These are phyloP conservation scores for Caerostris extrusa DNA, from an alignment of 1,140 invertebrate genomes.

Conservation along the genomic window DNA sequence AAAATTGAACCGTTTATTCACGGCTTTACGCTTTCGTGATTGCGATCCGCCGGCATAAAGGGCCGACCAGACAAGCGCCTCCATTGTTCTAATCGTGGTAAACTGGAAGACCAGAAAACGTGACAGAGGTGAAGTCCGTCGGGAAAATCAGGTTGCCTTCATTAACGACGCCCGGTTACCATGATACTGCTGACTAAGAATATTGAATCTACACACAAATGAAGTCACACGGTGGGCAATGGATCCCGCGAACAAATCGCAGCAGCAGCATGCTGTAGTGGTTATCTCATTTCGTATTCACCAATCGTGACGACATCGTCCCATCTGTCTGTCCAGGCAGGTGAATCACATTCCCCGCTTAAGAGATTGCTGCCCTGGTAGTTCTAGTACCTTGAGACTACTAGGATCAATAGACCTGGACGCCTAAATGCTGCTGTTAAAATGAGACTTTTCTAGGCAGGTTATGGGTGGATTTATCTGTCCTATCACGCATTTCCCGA, in stretches of 20 bases:
- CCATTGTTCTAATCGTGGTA: neutral
- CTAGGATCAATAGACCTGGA: neutral
- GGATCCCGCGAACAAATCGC: slow-evolving; percentile 22
- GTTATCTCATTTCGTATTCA: slow-evolving; percentile 55
- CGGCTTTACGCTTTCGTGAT: neutral
- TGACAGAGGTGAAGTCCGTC: slow-evolving; percentile 7
- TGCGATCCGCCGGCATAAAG: neutral
- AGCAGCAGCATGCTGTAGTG: neutral
- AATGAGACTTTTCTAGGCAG: neutral
- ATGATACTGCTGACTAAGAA: slow-evolving; percentile 37
- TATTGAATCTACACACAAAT: slow-evolving; percentile 64
- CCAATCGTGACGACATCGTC: slow-evolving; percentile 27
- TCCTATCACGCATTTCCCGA: no score
- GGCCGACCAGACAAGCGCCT: neutral
- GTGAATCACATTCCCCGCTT: slow-evolving; percentile 4
- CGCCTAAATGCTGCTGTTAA: neutral
- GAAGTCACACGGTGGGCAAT: slow-evolving; percentile 30
- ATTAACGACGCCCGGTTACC: slow-evolving; percentile 31
- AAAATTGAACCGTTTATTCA: neutral
- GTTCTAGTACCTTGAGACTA: neutral
- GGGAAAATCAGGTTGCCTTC: slow-evolving; percentile 47
- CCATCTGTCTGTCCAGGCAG: slow-evolving; percentile 16
- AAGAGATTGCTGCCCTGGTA: slow-evolving; percentile 4
- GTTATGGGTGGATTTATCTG: no score
- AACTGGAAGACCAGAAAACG: slow-evolving; percentile 34